These are phyloP conservation scores for Rhinella marina DNA, from an alignment of 2,797 vertebrate genomes.

Conservation along the genomic window DNA sequence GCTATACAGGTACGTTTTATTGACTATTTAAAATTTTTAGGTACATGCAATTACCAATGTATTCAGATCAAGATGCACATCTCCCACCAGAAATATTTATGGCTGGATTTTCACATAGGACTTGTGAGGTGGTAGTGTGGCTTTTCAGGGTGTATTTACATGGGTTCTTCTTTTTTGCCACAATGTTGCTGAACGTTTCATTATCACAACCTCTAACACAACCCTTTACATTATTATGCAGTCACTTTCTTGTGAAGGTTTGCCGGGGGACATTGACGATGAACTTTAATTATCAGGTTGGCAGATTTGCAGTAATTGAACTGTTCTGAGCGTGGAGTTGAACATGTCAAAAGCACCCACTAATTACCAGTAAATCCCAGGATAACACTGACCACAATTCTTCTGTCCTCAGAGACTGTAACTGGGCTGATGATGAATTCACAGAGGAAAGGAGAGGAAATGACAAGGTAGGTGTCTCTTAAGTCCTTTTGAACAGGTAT, in stretches of 20 bases:
- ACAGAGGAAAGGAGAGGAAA: not conserved
- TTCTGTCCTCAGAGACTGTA: not conserved
- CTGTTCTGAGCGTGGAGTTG: not conserved
- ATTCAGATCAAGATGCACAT: too few relatives aligned
- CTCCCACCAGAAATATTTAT: too few relatives aligned
- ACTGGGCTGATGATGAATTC: not conserved
- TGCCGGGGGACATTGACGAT: not conserved
- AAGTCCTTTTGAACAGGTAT: not conserved
- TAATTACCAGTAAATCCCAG: slow-evolving; percentile 21
- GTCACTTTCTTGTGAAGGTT: not conserved
- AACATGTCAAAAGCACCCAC: slow-evolving; percentile 14
- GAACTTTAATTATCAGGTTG: slow-evolving; percentile 7
- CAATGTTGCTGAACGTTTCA: too few relatives aligned
- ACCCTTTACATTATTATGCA: too few relatives aligned
- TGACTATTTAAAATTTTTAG: too few relatives aligned
- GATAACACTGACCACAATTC: slow-evolving; percentile 13
- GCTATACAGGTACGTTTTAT: too few relatives aligned
- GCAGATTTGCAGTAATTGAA: not conserved
- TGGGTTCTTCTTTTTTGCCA: too few relatives aligned
- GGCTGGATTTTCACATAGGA: too few relatives aligned
- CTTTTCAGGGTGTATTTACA: too few relatives aligned
- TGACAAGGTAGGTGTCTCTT: not conserved
- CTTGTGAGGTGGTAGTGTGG: too few relatives aligned
- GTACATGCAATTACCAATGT: too few relatives aligned
- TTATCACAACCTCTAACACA: not conserved